These are phyloP conservation scores for Trachythela sp. DNA, from an alignment of 64 coral and sea anemone genomes.

Conservation along the genomic window DNA sequence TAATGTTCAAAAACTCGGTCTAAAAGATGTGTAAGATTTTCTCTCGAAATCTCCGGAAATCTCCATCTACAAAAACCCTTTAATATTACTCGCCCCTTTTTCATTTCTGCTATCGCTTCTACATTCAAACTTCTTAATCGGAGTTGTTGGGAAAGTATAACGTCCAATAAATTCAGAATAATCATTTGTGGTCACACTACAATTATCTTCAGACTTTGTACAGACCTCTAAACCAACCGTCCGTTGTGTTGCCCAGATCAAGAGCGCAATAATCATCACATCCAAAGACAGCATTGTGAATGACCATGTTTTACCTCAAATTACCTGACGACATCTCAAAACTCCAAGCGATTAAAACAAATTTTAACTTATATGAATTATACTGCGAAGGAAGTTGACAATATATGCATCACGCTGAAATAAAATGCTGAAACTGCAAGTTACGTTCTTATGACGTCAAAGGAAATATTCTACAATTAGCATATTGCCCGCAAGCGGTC, in stretches of 20 bases:
- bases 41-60: too few species aligned
- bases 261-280: not conserved
- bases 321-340: not conserved
- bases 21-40: too few species aligned
- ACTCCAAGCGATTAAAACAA: too few species aligned
- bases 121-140: not conserved
- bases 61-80: too few species aligned
- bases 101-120: not conserved
- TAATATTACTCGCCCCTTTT: conserved; percentile 8
- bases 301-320: not conserved
- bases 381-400: too few species aligned
- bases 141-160: conserved; percentile 13
- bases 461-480: too few species aligned
- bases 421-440: too few species aligned
- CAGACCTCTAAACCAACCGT: not conserved
- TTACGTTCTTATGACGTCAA: too few species aligned
- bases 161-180: conserved; percentile 12
- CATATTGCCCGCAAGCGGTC: too few species aligned
- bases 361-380: too few species aligned
- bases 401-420: too few species aligned
- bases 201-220: not conserved
- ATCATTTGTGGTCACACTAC: not conserved
- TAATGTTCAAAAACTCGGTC: too few species aligned
- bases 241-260: not conserved
- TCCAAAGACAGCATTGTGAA: not conserved